Conservation (phyloP, 2,888 invertebrate genomes). For the Autographa gamma region DNA sequence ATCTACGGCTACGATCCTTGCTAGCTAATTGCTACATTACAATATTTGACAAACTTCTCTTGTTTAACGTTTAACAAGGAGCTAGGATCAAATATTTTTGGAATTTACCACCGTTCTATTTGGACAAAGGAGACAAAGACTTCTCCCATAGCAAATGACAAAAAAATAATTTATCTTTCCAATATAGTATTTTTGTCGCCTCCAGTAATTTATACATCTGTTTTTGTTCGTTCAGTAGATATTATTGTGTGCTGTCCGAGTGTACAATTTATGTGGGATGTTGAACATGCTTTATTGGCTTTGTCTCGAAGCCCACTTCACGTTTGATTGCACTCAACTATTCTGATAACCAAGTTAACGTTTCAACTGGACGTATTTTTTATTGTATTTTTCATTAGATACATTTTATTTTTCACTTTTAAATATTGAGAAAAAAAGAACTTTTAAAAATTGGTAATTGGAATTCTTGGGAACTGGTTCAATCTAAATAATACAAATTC, state of each 20-base stretch:
- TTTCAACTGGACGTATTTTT: slow-evolving; percentile 1
- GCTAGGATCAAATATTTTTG: background rate
- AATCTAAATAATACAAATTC: background rate
- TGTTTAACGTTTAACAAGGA: background rate
- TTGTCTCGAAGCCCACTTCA: slow-evolving; percentile 42
- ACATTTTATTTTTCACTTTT: background rate
- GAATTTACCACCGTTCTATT: background rate
- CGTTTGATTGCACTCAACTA: slow-evolving; percentile 29
- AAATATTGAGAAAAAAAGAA: background rate
- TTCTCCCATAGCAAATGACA: background rate
- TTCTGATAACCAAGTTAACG: slow-evolving; percentile 10
- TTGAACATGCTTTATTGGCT: slow-evolving; percentile 47
- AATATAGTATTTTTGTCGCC: background rate
- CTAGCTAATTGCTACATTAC: background rate
- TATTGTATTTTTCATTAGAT: background rate
- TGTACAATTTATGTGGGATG: slow-evolving; percentile 50
- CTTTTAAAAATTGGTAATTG: background rate
- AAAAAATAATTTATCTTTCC: background rate
- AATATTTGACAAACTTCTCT: background rate
- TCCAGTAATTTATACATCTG: slow-evolving; percentile 10
- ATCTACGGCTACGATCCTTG: background rate
- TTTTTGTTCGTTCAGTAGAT: slow-evolving; percentile 35
- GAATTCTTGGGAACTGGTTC: background rate
- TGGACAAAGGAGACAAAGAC: background rate
- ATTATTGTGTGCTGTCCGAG: slow-evolving; percentile 38